phyloP scores from a whole-genome alignment of 2,888 invertebrate genomes.

The Caenorhabditis sp. region DNA sequence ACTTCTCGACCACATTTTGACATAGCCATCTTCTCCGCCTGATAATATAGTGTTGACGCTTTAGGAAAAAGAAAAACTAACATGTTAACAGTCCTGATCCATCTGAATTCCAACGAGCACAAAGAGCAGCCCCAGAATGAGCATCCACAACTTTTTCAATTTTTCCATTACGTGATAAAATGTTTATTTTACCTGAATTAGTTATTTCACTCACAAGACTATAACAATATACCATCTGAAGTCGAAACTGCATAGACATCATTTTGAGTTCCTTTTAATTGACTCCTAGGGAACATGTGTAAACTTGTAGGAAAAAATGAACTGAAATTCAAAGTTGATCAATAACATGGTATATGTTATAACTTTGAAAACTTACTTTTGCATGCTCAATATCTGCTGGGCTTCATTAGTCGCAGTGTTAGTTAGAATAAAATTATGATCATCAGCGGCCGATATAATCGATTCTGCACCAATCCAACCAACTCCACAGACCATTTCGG shows the following conservation, averaged over 20 bases:
- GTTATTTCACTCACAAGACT: neutral
- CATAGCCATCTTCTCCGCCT: slow-evolving; percentile 95
- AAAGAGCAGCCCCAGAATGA: slow-evolving; percentile 88
- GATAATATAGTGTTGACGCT: slow-evolving; percentile 15
- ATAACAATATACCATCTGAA: slow-evolving; percentile 62
- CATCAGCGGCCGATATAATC: slow-evolving; percentile 91
- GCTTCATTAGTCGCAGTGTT: slow-evolving; percentile 65
- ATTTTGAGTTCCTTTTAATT: slow-evolving; percentile 44
- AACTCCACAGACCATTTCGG: slow-evolving; percentile 89
- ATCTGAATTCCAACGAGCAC: slow-evolving; percentile 94
- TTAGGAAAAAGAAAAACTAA: slow-evolving; percentile 75
- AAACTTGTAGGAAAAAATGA: slow-evolving; percentile 62
- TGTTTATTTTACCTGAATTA: slow-evolving; percentile 87
- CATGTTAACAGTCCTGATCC: slow-evolving; percentile 94
- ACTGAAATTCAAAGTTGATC: slow-evolving; percentile 18
- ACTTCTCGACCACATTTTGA: slow-evolving; percentile 96
- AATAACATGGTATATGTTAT: too few species aligned
- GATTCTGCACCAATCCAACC: slow-evolving; percentile 95
- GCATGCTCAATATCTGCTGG: slow-evolving; percentile 49
- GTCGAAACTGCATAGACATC: slow-evolving; percentile 64
- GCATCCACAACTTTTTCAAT: slow-evolving; percentile 94
- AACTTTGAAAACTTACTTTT: slow-evolving; percentile 49
- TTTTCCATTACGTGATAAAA: slow-evolving; percentile 90
- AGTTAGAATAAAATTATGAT: slow-evolving; percentile 86
- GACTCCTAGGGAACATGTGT: slow-evolving; percentile 63